These are phyloP conservation scores for Rhea americana DNA, from an alignment of 2,113 vertebrate species.

Conservation along the genomic window DNA sequence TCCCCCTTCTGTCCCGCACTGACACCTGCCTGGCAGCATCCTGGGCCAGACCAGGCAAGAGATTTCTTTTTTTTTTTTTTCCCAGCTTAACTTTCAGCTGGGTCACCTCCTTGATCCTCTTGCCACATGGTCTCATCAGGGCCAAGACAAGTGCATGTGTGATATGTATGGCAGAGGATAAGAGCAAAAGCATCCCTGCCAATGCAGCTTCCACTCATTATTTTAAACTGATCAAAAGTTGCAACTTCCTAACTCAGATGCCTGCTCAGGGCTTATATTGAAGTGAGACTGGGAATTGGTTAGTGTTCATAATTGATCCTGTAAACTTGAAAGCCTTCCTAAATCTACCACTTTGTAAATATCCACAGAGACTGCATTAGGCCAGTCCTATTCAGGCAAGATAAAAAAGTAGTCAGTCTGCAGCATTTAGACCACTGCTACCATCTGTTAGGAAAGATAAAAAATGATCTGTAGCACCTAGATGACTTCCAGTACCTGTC, in stretches of 20 bases:
- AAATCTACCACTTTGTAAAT: neutral
- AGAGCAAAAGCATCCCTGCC: neutral
- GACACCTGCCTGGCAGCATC: neutral
- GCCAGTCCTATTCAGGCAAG: neutral
- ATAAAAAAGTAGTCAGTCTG: neutral
- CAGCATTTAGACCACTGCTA: neutral
- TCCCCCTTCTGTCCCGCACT: neutral
- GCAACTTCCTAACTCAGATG: neutral
- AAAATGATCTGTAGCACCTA: neutral
- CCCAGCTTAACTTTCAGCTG: neutral
- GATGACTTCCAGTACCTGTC: neutral
- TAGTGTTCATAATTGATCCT: neutral
- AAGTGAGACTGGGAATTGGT: neutral
- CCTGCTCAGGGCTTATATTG: neutral
- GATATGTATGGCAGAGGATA: accelerated
- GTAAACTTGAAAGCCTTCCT: neutral
- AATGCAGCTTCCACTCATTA: neutral
- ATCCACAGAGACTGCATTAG: neutral
- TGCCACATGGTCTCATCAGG: neutral
- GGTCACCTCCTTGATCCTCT: neutral
- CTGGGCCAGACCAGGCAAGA: neutral
- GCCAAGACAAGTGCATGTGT: neutral
- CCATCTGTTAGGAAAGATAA: neutral
- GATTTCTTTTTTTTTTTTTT: neutral
- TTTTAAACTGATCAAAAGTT: neutral